phyloP scores from a whole-genome alignment of 2,797 vertebrate species.

The Bothrops alternatus region DNA sequence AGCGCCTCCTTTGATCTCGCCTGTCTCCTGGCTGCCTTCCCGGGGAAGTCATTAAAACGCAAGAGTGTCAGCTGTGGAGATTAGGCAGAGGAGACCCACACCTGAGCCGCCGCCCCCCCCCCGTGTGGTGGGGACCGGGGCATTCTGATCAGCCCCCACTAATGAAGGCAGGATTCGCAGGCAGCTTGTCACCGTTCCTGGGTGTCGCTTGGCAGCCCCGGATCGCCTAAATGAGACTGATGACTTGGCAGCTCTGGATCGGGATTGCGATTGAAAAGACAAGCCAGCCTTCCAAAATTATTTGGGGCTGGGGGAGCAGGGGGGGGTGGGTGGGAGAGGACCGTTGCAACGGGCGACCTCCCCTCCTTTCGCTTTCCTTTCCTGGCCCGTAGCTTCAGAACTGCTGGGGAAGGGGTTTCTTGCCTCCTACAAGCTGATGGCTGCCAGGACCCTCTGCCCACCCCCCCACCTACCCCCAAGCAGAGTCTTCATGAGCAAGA shows the following conservation, averaged over 20 bases:
- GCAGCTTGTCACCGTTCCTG: conserved; percentile 71
- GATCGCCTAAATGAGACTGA: conserved; percentile 59
- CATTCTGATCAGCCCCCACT: conserved; percentile 70
- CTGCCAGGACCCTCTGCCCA: neutral
- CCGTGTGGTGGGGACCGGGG: conserved; percentile 61
- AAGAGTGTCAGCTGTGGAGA: conserved; percentile 71
- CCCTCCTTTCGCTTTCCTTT: too few relatives aligned
- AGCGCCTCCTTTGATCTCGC: conserved; percentile 67
- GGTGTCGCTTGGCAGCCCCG: conserved; percentile 59
- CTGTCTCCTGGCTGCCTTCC: conserved; percentile 70
- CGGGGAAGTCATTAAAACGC: conserved; percentile 69
- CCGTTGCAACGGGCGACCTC: too few relatives aligned
- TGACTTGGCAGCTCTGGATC: conserved; percentile 56
- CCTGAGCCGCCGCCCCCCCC: conserved; percentile 70
- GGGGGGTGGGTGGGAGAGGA: too few relatives aligned
- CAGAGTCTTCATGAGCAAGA: neutral
- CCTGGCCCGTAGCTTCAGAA: neutral
- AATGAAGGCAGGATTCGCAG: conserved; percentile 76
- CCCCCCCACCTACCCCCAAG: neutral
- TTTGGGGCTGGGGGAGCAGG: neutral
- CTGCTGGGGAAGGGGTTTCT: too few relatives aligned
- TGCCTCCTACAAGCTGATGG: neutral
- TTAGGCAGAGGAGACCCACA: conserved; percentile 69
- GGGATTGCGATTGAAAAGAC: too few relatives aligned
- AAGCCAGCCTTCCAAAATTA: neutral